Evolutionary conservation across 2,888 invertebrate species (phyloP).

Genomic region (Notodonta ziczac): DNA sequence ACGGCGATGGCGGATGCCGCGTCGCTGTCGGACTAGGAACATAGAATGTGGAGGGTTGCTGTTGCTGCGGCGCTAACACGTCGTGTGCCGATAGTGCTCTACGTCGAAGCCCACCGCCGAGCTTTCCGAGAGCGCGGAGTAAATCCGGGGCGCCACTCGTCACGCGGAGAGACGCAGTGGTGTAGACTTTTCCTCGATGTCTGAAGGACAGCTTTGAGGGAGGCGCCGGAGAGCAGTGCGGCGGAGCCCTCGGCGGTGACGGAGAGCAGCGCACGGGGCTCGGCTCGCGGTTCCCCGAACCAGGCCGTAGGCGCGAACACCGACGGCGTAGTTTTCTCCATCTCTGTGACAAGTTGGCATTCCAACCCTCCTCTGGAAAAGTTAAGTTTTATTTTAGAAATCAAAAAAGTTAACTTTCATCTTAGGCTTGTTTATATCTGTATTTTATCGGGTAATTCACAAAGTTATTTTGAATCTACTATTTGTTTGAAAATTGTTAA

Average conservation of each 20-base stretch:
- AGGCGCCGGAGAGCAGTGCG: constrained; percentile 79
- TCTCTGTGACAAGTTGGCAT: constrained; percentile 89
- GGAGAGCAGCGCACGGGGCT: constrained; percentile 84
- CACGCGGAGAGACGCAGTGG: constrained; percentile 78
- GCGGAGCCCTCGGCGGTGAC: constrained; percentile 79
- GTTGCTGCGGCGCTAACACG: constrained; percentile 84
- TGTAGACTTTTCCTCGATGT: constrained; percentile 80
- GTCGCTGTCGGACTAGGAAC: constrained; percentile 86
- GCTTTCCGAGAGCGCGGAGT: constrained; percentile 87
- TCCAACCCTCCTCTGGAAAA: constrained; percentile 89
- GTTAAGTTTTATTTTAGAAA: constrained; percentile 6
- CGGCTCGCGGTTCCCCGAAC: constrained; percentile 82
- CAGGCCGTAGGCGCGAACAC: constrained; percentile 88
- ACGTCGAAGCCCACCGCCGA: constrained; percentile 88
- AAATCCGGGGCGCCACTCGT: constrained; percentile 87
- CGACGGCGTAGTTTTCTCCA: constrained; percentile 89
- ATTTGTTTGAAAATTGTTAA: constrained; percentile 1
- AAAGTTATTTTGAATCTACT: background rate
- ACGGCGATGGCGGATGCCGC: constrained; percentile 75
- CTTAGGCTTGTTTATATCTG: no score
- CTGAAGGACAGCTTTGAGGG: constrained; percentile 77
- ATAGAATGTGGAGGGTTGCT: constrained; percentile 87
- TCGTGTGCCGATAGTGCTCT: constrained; percentile 89
- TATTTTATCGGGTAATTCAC: background rate
- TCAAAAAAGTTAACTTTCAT: background rate